A percentile compares a stretch with the other conserved stretches of the same genome.
Conservation (phyloP, 2,888 invertebrate genomes). For the Fragum sueziense region DNA sequence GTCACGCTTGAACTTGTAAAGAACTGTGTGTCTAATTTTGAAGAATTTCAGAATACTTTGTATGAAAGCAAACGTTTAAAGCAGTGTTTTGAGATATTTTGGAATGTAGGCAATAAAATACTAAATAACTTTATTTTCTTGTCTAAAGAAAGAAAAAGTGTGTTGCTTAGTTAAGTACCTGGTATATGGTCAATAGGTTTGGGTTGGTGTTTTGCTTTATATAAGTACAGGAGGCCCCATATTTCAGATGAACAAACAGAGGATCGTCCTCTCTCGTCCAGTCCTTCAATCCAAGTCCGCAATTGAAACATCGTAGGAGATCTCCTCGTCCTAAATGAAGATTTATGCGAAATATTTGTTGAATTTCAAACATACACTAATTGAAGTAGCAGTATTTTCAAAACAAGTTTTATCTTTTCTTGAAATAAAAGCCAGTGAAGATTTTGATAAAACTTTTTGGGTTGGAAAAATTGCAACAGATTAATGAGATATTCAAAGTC, state of each 20-base stretch:
- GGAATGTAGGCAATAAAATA: too few species aligned
- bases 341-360: not conserved
- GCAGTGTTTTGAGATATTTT: too few species aligned
- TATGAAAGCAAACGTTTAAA: too few species aligned
- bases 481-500: not conserved
- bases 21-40: too few species aligned
- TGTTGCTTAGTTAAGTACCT: too few species aligned
- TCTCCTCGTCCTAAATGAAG: not conserved
- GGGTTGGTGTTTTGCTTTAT: not conserved
- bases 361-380: not conserved
- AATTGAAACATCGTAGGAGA: not conserved
- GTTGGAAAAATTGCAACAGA: not conserved
- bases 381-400: not conserved
- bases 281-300: not conserved
- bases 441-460: not conserved
- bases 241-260: slow-evolving; percentile 1
- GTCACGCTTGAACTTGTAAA: too few species aligned
- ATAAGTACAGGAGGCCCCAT: not conserved
- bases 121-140: too few species aligned
- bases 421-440: not conserved
- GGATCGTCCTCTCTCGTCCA: slow-evolving; percentile 1
- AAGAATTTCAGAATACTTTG: too few species aligned
- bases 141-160: too few species aligned
- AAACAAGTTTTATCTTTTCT: not conserved
- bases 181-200: not conserved